phyloP scores from a whole-genome alignment of 1,140 invertebrate species.

The Nephotettix cincticeps region DNA sequence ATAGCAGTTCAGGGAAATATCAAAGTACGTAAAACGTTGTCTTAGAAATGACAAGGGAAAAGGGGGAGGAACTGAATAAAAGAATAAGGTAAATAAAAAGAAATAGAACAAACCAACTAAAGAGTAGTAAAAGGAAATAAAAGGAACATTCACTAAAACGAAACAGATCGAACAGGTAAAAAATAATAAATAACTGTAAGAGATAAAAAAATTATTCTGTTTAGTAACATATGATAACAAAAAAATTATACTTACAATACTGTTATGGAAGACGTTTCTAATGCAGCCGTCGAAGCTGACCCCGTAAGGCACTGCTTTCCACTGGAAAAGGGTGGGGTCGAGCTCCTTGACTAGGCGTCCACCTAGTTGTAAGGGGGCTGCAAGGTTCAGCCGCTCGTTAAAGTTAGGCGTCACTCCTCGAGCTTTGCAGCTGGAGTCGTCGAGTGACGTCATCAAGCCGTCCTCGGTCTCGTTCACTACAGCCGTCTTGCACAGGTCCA shows the following conservation, averaged over 20 bases:
- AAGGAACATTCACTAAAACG: no score
- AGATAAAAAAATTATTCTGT: no score
- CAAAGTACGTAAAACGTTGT: no score
- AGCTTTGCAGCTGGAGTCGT: conserved; percentile 85
- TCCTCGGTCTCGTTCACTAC: conserved; percentile 84
- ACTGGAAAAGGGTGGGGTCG: conserved; percentile 80
- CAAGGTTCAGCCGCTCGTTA: conserved; percentile 95
- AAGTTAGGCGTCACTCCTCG: conserved; percentile 86
- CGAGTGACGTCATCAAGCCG: conserved; percentile 81
- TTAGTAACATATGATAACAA: conserved; percentile 73
- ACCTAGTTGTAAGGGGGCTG: conserved; percentile 87
- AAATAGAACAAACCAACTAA: no score
- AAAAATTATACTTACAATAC: conserved; percentile 68
- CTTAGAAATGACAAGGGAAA: no score
- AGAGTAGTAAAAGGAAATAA: no score
- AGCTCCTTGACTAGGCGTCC: conserved; percentile 84
- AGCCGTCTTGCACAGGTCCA: conserved; percentile 87
- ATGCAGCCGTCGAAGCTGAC: conserved; percentile 95
- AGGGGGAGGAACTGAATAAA: no score
- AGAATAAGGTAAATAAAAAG: no score
- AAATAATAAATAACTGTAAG: no score
- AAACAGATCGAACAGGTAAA: no score
- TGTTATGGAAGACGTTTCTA: conserved; percentile 92
- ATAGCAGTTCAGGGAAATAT: no score
- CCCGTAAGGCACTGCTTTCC: conserved; percentile 81